Evolutionary conservation across 1,140 invertebrate genomes (phyloP), one percentile per base, ranked within the genome.

Genomic region (Hypsibius dujardini): DNA sequence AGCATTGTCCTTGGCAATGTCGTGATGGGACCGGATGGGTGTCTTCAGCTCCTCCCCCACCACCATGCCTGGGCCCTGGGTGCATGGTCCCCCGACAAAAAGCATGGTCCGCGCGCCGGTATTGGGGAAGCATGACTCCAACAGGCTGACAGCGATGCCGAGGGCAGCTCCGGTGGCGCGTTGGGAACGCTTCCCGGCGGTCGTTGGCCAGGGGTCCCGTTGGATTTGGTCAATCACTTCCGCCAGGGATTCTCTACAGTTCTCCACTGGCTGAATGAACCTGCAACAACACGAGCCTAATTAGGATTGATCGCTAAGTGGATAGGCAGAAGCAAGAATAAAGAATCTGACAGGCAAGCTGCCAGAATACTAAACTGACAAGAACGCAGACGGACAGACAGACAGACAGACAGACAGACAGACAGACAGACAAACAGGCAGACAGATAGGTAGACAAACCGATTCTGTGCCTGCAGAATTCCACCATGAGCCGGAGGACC

Each of bases 1-100:
- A 0, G 90, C 90, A 80, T 96, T 95, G 77, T 99, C 96, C 78
- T 98, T 98, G 75, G 98, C 95, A 75, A 99, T 99, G 78, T 98
- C 94, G 78, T 98, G 93, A 82, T 98, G 96, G 3, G 94, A 97
- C 71, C 96, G 85, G 78, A 99, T 99, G 0, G 95, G 95, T 78
- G 92, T 88, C 77, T 95, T 94, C n/a, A 98, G 83, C 78, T 99
- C 95, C 82, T 99, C 95, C 76, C 95, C 95, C 1, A 98, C 89
- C 56, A 99, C 92, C 83, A 92, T 90, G 70, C 85, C 96, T 69
- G 95, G 95, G 7, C 96, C 96, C 84, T 97, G 91, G 73, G 95
- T 97, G 82, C 95, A 98, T 2, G 95, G 89, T n/a, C 96, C 96
- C 71, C 94, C 94, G 50, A 96, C 85, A 82, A 99, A 99, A 74